Percentiles rank a stretch among this genome's conserved stretches.
Conservation (phyloP, 2,888 invertebrate species). For the Andricus curvator region DNA sequence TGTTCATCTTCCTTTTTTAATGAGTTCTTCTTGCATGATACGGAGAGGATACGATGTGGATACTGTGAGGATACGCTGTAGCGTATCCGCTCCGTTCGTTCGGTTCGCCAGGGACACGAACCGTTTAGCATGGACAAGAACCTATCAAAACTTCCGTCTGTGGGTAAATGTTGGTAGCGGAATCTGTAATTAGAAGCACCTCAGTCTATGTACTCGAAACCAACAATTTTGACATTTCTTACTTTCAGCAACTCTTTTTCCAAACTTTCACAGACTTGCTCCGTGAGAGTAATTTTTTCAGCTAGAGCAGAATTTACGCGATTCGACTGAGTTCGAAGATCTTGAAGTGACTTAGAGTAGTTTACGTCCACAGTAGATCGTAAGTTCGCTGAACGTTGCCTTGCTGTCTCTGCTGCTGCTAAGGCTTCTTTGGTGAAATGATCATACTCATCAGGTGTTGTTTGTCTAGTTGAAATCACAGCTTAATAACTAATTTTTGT, state of each 20-base stretch:
- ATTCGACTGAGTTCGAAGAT: constrained; percentile 91
- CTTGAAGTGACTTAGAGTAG: constrained; percentile 87
- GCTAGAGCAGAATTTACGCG: constrained; percentile 88
- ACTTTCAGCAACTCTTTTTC: constrained; percentile 84
- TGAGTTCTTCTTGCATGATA: too few relatives aligned
- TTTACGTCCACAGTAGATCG: constrained; percentile 87
- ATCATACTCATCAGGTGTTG: constrained; percentile 92
- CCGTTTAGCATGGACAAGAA: too few relatives aligned
- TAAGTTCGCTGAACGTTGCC: constrained; percentile 87
- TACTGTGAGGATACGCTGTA: too few relatives aligned
- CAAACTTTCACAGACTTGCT: constrained; percentile 86
- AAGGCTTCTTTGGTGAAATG: constrained; percentile 89
- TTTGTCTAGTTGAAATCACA: constrained; percentile 81
- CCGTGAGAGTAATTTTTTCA: constrained; percentile 87
- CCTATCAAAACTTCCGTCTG: too few relatives aligned
- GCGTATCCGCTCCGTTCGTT: too few relatives aligned
- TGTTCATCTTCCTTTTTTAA: too few relatives aligned
- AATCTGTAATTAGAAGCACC: too few relatives aligned
- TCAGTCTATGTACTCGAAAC: not conserved
- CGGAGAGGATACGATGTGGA: too few relatives aligned
- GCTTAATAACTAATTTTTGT: not conserved
- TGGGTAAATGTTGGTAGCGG: too few relatives aligned
- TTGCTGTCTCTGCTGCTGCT: constrained; percentile 86
- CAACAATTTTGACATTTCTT: constrained; percentile 54
- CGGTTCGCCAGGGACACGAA: too few relatives aligned